These are phyloP conservation scores for Ceriagrion tenellum DNA, from an alignment of 2,888 invertebrate species.

Conservation along the genomic window DNA sequence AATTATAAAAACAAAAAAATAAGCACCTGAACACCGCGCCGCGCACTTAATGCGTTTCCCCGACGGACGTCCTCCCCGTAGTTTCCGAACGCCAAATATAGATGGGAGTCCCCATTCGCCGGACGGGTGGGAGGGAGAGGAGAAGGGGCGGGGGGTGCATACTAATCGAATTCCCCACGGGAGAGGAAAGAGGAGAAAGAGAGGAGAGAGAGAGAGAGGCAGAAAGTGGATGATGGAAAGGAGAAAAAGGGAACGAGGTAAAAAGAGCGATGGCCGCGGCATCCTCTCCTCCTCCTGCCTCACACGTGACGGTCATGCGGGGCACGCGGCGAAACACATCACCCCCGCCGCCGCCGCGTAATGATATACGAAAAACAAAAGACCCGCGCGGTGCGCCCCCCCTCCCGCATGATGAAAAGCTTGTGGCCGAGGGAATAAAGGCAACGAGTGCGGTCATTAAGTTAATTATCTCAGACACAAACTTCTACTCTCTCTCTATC, in stretches of 20 bases:
- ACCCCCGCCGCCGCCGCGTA: constrained; percentile 23
- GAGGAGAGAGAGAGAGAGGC: background rate
- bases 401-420: constrained; percentile 51
- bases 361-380: constrained; percentile 60
- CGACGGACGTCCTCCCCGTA: background rate
- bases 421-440: constrained; percentile 54
- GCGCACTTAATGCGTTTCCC: constrained; percentile 14
- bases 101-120: constrained; percentile 43
- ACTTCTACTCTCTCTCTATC: background rate
- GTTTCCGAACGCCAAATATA: constrained; percentile 20
- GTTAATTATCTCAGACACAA: constrained; percentile 61
- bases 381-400: constrained; percentile 20
- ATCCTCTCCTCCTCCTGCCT: background rate
- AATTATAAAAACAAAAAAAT: background rate
- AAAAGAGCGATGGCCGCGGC: background rate
- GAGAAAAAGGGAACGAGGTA: background rate
- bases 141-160: background rate
- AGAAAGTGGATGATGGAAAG: background rate
- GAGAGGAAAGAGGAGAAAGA: background rate
- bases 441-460: constrained; percentile 66
- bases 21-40: background rate
- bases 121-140: background rate
- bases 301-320: constrained; percentile 61
- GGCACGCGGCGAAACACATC: constrained; percentile 65
- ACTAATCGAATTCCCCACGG: constrained; percentile 42